phyloP scores from a whole-genome alignment of 2,888 invertebrate genomes.

The Cosmopolites sordidus region DNA sequence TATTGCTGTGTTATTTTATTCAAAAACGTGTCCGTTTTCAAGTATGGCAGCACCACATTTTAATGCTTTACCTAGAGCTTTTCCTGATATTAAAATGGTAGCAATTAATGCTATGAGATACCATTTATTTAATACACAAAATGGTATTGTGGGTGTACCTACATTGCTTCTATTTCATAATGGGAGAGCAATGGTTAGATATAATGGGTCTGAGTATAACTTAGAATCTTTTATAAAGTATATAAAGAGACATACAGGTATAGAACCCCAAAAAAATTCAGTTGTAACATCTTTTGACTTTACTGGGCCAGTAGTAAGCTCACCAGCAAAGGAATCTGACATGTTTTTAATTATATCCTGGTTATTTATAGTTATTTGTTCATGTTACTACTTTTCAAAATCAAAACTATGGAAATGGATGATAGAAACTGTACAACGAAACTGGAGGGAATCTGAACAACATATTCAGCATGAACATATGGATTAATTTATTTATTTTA shows the following conservation, averaged over 20 bases:
- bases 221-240: slow-evolving; percentile 76
- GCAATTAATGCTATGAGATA: slow-evolving; percentile 85
- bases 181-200: slow-evolving; percentile 78
- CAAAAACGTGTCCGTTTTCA: slow-evolving; percentile 86
- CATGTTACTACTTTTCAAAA: slow-evolving; percentile 70
- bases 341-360: slow-evolving; percentile 79
- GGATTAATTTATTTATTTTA: slow-evolving; percentile 50
- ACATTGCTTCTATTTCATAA: slow-evolving; percentile 86
- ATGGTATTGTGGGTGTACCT: slow-evolving; percentile 87
- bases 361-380: slow-evolving; percentile 74
- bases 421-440: slow-evolving; percentile 77
- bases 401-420: slow-evolving; percentile 75
- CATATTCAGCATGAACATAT: slow-evolving; percentile 66
- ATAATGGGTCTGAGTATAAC: slow-evolving; percentile 76
- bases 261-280: slow-evolving; percentile 58
- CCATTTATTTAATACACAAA: slow-evolving; percentile 82
- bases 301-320: slow-evolving; percentile 74
- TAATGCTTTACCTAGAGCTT: slow-evolving; percentile 84
- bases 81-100: slow-evolving; percentile 80
- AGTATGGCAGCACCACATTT: slow-evolving; percentile 85
- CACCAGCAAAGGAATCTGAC: slow-evolving; percentile 73
- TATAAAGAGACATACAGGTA: slow-evolving; percentile 69
- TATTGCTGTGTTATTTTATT: slow-evolving; percentile 82
- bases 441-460: slow-evolving; percentile 84
- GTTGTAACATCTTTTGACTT: slow-evolving; percentile 73